A percentile compares a stretch with the other conserved stretches of the same genome.
These are phyloP conservation scores for Cichlasoma orientale DNA, from an alignment of 2,797 vertebrate genomes.

Conservation along the genomic window DNA sequence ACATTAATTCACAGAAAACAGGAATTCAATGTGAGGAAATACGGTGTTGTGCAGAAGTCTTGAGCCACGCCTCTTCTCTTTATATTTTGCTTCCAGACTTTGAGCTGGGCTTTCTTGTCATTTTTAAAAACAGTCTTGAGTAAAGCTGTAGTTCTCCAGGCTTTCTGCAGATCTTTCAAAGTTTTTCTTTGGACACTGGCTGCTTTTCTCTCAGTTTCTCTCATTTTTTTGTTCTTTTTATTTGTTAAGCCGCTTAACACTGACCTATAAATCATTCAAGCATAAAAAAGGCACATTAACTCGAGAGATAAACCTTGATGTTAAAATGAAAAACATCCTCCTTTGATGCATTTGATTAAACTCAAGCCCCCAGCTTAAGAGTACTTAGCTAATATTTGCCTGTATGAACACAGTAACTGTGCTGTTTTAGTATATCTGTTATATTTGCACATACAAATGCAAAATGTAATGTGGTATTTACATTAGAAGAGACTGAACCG, in stretches of 20 bases:
- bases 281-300: not conserved
- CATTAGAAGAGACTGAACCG: not conserved
- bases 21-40: not conserved
- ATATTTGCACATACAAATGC: too few relatives aligned
- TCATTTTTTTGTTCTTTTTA: too few relatives aligned
- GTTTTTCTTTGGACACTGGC: not conserved
- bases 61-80: not conserved
- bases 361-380: not conserved
- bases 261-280: not conserved
- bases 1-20: not conserved
- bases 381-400: not conserved
- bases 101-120: fast-evolving
- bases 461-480: not conserved
- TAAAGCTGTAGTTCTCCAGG: not conserved
- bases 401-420: not conserved
- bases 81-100: not conserved
- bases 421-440: not conserved
- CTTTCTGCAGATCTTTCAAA: not conserved
- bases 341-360: not conserved
- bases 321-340: not conserved
- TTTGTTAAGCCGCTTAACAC: not conserved
- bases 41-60: not conserved
- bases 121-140: not conserved
- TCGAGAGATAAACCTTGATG: not conserved
- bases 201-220: not conserved